Percentiles rank a stretch among this genome's conserved stretches.
phyloP scores from a whole-genome alignment of 2,113 vertebrate species.

The Egretta garzetta region DNA sequence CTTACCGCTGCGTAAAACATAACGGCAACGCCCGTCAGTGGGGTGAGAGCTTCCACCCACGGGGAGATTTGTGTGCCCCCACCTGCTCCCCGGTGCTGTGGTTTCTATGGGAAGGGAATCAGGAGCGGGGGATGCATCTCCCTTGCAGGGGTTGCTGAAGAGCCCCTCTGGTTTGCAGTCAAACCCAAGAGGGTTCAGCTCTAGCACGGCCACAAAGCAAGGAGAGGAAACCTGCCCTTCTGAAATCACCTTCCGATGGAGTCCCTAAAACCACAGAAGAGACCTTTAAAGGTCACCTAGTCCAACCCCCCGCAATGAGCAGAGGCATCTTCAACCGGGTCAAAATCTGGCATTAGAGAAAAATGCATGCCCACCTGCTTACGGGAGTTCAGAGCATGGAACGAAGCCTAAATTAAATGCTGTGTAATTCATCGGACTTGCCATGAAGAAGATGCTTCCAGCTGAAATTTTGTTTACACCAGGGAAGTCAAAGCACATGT shows the following conservation, averaged over 20 bases:
- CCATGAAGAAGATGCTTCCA: not conserved
- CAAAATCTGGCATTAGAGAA: not conserved
- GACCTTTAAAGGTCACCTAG: not conserved
- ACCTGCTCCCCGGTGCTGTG: not conserved
- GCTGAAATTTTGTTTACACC: not conserved
- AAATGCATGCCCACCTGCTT: not conserved
- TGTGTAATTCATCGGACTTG: not conserved
- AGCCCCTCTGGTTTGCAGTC: not conserved
- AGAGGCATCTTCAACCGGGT: not conserved
- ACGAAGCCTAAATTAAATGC: not conserved
- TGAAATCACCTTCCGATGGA: too few species aligned
- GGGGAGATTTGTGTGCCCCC: not conserved
- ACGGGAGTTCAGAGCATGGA: not conserved
- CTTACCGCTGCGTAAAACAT: not conserved
- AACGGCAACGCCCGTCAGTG: not conserved
- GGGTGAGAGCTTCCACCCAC: not conserved
- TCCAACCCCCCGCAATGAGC: not conserved
- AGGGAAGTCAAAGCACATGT: not conserved
- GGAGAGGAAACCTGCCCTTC: not conserved
- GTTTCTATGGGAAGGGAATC: not conserved
- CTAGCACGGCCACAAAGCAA: not conserved
- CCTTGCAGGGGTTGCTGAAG: not conserved
- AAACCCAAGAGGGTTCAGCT: not conserved
- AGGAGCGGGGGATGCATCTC: rapidly evolving
- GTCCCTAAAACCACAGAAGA: not conserved